Evolutionary conservation across 64 coral and sea anemone species (phyloP).

Genomic region (Stichodactyla mertensii): DNA sequence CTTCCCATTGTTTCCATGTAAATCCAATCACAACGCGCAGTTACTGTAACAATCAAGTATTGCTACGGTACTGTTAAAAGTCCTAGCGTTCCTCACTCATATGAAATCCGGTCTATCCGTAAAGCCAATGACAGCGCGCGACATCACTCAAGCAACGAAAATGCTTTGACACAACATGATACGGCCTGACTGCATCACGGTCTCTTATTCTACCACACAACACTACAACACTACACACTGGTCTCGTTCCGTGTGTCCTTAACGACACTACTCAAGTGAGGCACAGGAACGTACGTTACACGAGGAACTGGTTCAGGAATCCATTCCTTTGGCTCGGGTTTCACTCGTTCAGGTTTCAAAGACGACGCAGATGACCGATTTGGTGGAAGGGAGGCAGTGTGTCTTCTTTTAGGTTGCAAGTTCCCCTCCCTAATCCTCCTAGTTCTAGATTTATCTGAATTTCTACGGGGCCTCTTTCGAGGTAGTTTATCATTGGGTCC

Average conservation of each 20-base stretch:
- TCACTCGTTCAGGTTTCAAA: constrained; percentile 52
- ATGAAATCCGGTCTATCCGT: too few relatives aligned
- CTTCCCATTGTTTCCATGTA: too few relatives aligned
- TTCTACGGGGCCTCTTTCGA: not conserved
- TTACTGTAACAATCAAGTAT: too few relatives aligned
- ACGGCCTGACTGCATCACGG: not conserved
- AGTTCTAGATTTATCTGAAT: constrained; percentile 25
- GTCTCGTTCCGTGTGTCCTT: constrained; percentile 55
- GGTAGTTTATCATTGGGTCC: not conserved
- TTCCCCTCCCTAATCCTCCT: not conserved
- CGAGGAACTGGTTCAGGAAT: constrained; percentile 35
- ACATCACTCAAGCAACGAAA: too few relatives aligned
- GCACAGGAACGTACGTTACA: constrained; percentile 65
- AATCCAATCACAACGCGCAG: too few relatives aligned
- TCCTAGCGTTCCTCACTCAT: too few relatives aligned
- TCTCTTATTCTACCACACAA: not conserved
- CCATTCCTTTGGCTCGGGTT: constrained; percentile 74
- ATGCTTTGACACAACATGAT: not conserved
- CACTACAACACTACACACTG: constrained; percentile 42
- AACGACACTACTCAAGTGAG: constrained; percentile 46
- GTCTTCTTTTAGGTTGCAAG: not conserved
- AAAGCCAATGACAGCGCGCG: not conserved
- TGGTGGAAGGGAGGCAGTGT: not conserved
- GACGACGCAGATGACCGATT: constrained; percentile 45
- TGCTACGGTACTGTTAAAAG: too few relatives aligned